Evolutionary conservation across 2,888 invertebrate genomes (phyloP), one percentile per base, ranked within the genome.

Genomic region (Empis stercorea): DNA sequence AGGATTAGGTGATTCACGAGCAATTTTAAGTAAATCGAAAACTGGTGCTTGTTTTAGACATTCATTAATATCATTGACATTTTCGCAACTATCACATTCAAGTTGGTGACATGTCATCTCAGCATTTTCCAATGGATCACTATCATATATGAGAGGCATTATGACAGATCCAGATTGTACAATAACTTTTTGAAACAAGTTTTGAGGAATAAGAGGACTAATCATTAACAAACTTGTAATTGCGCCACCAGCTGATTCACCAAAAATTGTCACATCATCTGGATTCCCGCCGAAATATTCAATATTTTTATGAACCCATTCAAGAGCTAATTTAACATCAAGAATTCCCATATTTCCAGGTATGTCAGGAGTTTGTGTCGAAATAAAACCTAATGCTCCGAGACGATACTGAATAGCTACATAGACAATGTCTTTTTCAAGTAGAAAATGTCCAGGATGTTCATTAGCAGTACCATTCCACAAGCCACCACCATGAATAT

Each of bases 301-400:
- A 16, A 76, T 74, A 54, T 76, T 61, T 17, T 65, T 58, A 43
- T 71, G 66, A 7, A 75, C 71, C 76, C 76, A 77, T 42, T 71
- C 54, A 17, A 76, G 54, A 0, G 74, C 75, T 40, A 71, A 48
- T 2, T 72, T 54, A 39, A 72, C 63, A 58, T 77, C 77, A 23
- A 70, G 59, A 36, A 76, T 59, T 1, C 74, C 74, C 48, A 69
- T 73, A 59, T 77, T 77, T 13, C 76, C 76, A 0, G 75, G 72
- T 46, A 73, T 62, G 13, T 64, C 64, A 9, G 65, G 59, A 11
- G 68, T 71, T 45, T 66, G 63, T 4, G 74, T 70, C 2, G 73
- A 68, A 20, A 76, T 48, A 62, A 75, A 76, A 16, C 74, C 75
- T 11, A 75, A 58, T 4, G 72, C 71, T 17, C 74, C 74, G 2